Percentiles rank a stretch among this genome's conserved stretches.
Conservation (phyloP, 2,888 invertebrate species). For the Drosophila vallismaia region DNA sequence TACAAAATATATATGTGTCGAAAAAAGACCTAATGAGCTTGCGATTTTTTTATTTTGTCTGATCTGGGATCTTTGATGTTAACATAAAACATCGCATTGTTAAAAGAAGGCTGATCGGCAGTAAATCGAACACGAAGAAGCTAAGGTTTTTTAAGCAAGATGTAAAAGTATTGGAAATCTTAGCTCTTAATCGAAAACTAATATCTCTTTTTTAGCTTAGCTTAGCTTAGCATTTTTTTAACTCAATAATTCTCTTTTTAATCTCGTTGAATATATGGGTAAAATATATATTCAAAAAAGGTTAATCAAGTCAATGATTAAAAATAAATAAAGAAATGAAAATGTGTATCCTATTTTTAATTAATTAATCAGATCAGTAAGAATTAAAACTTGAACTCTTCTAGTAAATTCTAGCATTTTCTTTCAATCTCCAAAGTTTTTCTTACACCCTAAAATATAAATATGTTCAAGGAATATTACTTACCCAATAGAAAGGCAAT, state of each 20-base stretch:
- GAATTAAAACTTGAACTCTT: background rate
- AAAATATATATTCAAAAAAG: background rate
- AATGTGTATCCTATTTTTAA: too few relatives aligned
- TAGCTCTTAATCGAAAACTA: constrained; percentile 2
- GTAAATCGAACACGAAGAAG: constrained; percentile 13
- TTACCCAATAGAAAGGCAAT: constrained; percentile 75
- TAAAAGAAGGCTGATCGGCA: constrained; percentile 22
- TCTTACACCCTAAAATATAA: background rate
- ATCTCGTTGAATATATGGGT: too few relatives aligned
- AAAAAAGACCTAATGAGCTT: constrained; percentile 65
- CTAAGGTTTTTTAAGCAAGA: background rate
- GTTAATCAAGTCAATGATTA: background rate
- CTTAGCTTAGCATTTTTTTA: too few relatives aligned
- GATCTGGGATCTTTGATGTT: constrained; percentile 38
- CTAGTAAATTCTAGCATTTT: background rate
- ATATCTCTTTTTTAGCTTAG: background rate
- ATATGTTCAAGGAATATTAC: constrained; percentile 33
- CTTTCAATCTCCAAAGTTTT: background rate
- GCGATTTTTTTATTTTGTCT: constrained; percentile 58
- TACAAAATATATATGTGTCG: constrained; percentile 37
- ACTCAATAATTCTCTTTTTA: too few relatives aligned
- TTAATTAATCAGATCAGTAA: too few relatives aligned
- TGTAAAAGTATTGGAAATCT: constrained; percentile 14
- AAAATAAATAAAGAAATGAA: background rate
- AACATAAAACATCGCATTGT: constrained; percentile 36